Conservation (phyloP, 2,888 invertebrate genomes). For the Stenichneumon culpator region DNA sequence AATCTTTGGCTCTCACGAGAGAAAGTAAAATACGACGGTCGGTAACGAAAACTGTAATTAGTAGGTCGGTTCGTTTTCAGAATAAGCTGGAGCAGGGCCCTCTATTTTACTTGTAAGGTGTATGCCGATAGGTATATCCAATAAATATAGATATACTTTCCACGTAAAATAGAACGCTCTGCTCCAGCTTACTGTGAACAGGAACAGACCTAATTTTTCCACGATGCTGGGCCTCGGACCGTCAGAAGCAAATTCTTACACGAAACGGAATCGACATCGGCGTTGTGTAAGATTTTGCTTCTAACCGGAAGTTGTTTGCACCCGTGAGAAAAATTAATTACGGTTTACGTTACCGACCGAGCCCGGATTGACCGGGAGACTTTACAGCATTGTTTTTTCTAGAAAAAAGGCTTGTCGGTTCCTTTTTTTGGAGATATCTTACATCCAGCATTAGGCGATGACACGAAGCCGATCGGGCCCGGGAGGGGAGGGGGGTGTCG, state of each 20-base stretch:
- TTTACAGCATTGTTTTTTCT: background rate
- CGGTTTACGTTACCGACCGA: background rate
- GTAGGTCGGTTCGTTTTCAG: too few species aligned
- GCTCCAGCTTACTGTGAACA: too few species aligned
- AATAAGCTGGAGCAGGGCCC: too few species aligned
- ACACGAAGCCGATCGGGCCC: background rate
- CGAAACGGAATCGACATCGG: too few species aligned
- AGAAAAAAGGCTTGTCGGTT: background rate
- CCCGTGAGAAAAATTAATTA: background rate
- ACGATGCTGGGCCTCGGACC: too few species aligned
- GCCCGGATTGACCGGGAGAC: background rate
- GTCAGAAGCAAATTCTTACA: too few species aligned
- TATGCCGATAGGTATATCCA: too few species aligned
- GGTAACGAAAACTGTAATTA: background rate
- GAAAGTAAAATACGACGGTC: background rate
- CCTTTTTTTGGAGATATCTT: background rate
- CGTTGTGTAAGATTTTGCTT: background rate
- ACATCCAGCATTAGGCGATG: slow-evolving; percentile 23
- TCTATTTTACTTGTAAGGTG: too few species aligned
- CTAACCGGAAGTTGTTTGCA: background rate
- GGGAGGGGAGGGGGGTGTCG: slow-evolving; percentile 73
- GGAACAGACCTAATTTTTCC: too few species aligned
- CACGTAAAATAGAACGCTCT: too few species aligned
- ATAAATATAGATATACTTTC: too few species aligned
- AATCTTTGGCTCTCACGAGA: background rate